Percentiles rank a stretch among this genome's conserved stretches.
Evolutionary conservation across 2,113 vertebrate species (phyloP).

Genomic region (Mormoops blainvillei): DNA sequence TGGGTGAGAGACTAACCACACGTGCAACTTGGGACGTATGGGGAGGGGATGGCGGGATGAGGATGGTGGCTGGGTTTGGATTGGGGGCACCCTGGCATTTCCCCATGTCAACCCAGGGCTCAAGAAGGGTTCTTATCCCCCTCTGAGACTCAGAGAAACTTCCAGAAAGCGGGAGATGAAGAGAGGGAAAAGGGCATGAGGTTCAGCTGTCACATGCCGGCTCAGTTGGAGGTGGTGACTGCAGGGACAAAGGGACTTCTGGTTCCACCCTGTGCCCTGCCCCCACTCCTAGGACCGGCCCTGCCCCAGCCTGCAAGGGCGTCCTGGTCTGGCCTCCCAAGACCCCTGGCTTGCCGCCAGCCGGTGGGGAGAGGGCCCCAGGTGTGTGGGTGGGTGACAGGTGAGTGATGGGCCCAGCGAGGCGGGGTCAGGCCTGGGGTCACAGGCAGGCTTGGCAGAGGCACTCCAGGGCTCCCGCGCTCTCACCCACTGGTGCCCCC

Average conservation of each 20-base stretch:
- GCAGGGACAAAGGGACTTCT: neutral
- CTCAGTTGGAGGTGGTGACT: neutral
- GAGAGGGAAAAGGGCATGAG: neutral
- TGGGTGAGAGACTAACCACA: neutral
- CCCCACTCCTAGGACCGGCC: neutral
- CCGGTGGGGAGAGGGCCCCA: neutral
- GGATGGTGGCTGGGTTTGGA: too few relatives aligned
- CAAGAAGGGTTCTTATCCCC: neutral
- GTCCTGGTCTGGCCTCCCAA: neutral
- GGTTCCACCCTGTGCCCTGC: neutral
- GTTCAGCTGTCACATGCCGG: neutral
- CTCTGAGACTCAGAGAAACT: neutral
- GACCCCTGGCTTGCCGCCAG: neutral
- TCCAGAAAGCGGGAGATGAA: neutral
- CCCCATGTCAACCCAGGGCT: accelerated
- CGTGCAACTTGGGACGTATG: accelerated
- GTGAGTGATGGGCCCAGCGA: neutral
- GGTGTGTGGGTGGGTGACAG: slow-evolving; percentile 50
- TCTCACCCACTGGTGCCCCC: neutral
- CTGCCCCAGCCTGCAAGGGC: neutral
- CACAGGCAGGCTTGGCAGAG: neutral
- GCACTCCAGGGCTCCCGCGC: neutral
- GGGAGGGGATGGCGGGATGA: accelerated
- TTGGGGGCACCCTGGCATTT: neutral
- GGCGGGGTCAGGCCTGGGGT: neutral